These are phyloP conservation scores for Morpho helenor DNA, from an alignment of 2,888 invertebrate species.

Conservation along the genomic window DNA sequence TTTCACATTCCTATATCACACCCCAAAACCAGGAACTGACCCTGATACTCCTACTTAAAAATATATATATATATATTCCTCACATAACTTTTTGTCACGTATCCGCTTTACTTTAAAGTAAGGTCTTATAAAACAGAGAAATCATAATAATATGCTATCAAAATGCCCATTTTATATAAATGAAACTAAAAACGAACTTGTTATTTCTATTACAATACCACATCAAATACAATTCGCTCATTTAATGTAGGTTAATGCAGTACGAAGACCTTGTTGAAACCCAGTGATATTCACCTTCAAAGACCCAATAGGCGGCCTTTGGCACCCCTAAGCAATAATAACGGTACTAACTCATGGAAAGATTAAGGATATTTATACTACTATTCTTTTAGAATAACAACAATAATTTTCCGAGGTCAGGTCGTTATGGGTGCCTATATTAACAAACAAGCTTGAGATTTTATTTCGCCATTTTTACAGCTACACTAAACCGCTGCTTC, in stretches of 20 bases:
- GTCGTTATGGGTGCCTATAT: conserved; percentile 16
- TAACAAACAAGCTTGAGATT: conserved; percentile 19
- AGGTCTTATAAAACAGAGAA: too few relatives aligned
- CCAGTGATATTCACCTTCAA: conserved; percentile 55
- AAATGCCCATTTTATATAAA: too few relatives aligned
- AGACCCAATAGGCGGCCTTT: conserved; percentile 50
- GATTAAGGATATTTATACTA: conserved; percentile 42
- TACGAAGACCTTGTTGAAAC: conserved; percentile 40
- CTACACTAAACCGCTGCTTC: conserved; percentile 14
- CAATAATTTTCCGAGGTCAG: conserved; percentile 32
- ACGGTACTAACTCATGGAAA: conserved; percentile 45
- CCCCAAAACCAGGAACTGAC: too few relatives aligned
- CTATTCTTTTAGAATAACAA: conserved; percentile 39
- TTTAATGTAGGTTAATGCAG: conserved; percentile 45
- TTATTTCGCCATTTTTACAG: conserved; percentile 18
- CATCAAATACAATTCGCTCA: conserved; percentile 16
- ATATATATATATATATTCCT: too few relatives aligned
- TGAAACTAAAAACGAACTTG: too few relatives aligned
- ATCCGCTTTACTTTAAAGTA: too few relatives aligned
- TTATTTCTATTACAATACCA: too few relatives aligned
- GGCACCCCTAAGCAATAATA: conserved; percentile 47
- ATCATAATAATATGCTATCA: too few relatives aligned
- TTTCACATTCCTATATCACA: too few relatives aligned
- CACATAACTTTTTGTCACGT: too few relatives aligned
- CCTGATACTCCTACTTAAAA: too few relatives aligned